Conservation (phyloP, 2,888 invertebrate species). For the Eupithecia inturbata region DNA sequence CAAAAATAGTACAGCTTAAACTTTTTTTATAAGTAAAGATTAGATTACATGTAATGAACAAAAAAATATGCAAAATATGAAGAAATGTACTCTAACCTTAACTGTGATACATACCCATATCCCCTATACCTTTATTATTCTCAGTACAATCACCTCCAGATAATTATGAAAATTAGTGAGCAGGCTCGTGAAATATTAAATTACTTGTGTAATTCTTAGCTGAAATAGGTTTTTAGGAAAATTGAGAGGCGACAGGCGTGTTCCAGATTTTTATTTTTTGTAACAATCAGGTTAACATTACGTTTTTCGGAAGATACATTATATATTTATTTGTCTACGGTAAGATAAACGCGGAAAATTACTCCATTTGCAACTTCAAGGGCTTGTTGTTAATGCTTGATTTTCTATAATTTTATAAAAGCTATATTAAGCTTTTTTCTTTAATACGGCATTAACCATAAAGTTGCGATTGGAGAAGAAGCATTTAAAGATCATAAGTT, state of each 20-base stretch:
- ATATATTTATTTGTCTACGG: constrained; percentile 59
- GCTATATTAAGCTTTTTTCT: neutral
- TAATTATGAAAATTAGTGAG: constrained; percentile 53
- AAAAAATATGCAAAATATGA: neutral
- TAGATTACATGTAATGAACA: neutral
- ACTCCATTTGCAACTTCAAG: constrained; percentile 59
- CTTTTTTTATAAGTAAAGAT: too few species aligned
- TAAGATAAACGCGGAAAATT: constrained; percentile 61
- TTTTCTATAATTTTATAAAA: neutral
- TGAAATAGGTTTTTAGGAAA: constrained; percentile 52
- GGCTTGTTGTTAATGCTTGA: neutral
- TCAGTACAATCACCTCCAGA: constrained; percentile 9
- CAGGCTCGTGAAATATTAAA: constrained; percentile 59
- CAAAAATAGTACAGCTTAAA: too few species aligned
- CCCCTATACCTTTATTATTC: neutral
- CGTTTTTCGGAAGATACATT: constrained; percentile 68
- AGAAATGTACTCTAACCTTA: neutral
- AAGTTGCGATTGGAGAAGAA: constrained; percentile 62
- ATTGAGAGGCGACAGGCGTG: constrained; percentile 59
- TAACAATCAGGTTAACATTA: constrained; percentile 73
- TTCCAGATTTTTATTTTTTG: constrained; percentile 70
- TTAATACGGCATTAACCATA: constrained; percentile 8
- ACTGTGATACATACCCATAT: neutral
- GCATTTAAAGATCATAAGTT: constrained; percentile 55
- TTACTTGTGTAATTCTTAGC: constrained; percentile 54